Percentiles rank a stretch among this genome's conserved stretches.
These are phyloP conservation scores for Clamator glandarius DNA, from an alignment of 2,797 vertebrate genomes.

Conservation along the genomic window DNA sequence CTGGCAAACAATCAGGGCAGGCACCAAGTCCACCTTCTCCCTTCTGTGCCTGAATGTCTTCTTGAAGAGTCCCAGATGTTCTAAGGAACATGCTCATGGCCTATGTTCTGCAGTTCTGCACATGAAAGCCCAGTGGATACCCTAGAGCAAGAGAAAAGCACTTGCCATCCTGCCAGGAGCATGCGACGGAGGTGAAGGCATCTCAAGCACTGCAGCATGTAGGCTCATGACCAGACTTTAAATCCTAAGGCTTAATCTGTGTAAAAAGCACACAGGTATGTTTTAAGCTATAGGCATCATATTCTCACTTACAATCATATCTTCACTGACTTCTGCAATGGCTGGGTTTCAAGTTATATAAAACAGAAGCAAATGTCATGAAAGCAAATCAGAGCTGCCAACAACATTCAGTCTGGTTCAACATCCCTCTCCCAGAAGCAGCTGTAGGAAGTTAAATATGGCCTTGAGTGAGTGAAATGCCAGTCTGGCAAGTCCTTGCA, in stretches of 20 bases:
- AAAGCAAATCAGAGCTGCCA: background rate
- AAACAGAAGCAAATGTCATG: background rate
- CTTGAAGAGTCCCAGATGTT: background rate
- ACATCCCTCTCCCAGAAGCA: background rate
- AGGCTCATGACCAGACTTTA: background rate
- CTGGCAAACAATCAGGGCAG: background rate
- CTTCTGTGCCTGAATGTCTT: background rate
- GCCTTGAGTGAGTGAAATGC: background rate
- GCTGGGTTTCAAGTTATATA: background rate
- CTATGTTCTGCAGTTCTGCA: background rate
- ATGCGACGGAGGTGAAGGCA: background rate
- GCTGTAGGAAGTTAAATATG: background rate
- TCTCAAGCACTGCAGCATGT: background rate
- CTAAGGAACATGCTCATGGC: background rate
- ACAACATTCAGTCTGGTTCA: background rate
- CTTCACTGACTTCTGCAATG: background rate
- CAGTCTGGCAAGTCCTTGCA: background rate
- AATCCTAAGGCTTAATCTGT: background rate
- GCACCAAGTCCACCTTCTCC: background rate
- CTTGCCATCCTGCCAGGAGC: background rate
- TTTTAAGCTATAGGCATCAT: background rate
- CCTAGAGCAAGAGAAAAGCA: background rate
- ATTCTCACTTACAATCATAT: background rate
- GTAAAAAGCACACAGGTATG: background rate
- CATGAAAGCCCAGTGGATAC: background rate